Conservation (phyloP, 2,888 invertebrate genomes). For the Barypeithes pellucidus region DNA sequence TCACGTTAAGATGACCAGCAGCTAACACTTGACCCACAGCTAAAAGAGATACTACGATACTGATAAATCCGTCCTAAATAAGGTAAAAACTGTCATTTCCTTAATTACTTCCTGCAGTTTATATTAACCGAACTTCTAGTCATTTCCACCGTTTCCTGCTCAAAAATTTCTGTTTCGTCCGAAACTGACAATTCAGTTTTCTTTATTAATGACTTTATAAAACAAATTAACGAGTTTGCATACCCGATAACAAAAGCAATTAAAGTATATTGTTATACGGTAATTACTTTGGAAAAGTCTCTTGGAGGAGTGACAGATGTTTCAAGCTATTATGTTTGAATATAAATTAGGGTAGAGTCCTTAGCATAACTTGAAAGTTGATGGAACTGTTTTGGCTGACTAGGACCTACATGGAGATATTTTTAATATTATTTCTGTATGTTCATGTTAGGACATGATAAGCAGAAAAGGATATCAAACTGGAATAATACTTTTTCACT, state of each 20-base stretch:
- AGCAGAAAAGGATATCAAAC: no score
- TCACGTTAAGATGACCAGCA: no score
- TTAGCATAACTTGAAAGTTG: constrained; percentile 28
- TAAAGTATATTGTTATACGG: constrained; percentile 43
- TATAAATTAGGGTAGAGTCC: constrained; percentile 28
- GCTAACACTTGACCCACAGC: no score
- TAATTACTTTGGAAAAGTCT: constrained; percentile 35
- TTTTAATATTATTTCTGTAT: no score
- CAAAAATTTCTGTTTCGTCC: not conserved
- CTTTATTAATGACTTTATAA: constrained; percentile 33
- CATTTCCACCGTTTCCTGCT: constrained; percentile 10
- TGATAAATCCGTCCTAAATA: no score
- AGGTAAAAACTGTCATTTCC: constrained; percentile 25
- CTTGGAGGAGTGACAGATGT: constrained; percentile 26
- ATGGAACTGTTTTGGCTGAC: not conserved
- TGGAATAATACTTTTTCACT: no score
- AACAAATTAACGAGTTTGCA: constrained; percentile 41
- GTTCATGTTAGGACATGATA: no score
- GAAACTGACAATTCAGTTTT: constrained; percentile 17
- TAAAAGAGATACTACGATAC: no score
- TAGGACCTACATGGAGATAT: no score
- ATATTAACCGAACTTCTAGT: constrained; percentile 3
- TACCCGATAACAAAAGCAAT: constrained; percentile 42
- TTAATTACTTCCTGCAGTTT: constrained; percentile 29
- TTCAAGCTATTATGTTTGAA: constrained; percentile 22